These are phyloP conservation scores for Myotis myotis DNA, from an alignment of 2,797 vertebrate species.

Conservation along the genomic window DNA sequence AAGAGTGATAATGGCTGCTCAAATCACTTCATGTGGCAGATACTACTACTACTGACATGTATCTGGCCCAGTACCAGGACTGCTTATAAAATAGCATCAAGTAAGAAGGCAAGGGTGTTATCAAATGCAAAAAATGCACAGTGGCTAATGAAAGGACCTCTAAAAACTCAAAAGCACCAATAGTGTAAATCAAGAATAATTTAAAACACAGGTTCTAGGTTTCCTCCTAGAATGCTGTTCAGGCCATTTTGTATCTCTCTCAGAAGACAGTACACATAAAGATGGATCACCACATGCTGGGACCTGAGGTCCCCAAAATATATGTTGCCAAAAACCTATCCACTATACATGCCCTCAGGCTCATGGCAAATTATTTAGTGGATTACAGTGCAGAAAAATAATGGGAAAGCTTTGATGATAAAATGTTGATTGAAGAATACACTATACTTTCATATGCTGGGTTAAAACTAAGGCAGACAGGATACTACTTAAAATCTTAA, in stretches of 20 bases:
- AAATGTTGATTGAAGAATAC: constrained; percentile 39
- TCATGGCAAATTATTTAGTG: neutral
- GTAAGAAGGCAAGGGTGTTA: constrained; percentile 27
- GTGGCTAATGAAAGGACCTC: neutral
- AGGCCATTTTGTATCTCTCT: constrained; percentile 49
- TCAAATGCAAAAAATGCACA: constrained; percentile 14
- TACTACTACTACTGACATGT: neutral
- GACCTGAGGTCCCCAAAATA: neutral
- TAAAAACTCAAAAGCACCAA: neutral
- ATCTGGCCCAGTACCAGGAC: neutral
- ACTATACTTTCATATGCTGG: neutral
- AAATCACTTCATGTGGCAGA: constrained; percentile 44
- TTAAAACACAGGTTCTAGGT: constrained; percentile 9
- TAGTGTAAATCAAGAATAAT: constrained; percentile 42
- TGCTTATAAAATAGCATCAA: neutral
- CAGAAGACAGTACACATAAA: constrained; percentile 31
- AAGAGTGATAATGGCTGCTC: constrained; percentile 46
- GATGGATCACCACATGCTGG: neutral
- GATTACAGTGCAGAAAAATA: neutral
- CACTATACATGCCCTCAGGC: neutral
- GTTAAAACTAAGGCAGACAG: constrained; percentile 48
- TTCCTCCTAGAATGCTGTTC: constrained; percentile 28
- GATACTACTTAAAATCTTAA: constrained; percentile 54
- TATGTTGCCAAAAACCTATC: constrained; percentile 34
- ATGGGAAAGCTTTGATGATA: neutral